Conservation (phyloP, 2,797 vertebrate species). For the Anolis apletophallus region DNA sequence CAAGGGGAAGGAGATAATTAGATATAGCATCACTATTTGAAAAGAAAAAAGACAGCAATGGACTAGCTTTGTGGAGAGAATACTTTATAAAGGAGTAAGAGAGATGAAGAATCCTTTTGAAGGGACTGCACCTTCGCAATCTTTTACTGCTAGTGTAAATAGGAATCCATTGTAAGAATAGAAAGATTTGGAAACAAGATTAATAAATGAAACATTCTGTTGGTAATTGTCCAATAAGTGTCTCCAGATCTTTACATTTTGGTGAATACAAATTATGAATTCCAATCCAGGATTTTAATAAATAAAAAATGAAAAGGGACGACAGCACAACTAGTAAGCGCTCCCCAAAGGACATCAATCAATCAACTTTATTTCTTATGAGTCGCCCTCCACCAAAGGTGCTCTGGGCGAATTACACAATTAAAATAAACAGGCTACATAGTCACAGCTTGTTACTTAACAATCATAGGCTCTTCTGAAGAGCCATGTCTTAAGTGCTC, state of each 20-base stretch:
- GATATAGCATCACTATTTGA: not conserved
- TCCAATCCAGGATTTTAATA: constrained; percentile 7
- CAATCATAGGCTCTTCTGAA: too few species aligned
- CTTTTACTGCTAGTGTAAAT: constrained; percentile 1
- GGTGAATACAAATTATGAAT: not conserved
- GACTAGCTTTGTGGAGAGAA: not conserved
- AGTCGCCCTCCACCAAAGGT: too few species aligned
- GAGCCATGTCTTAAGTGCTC: too few species aligned
- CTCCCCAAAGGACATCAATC: constrained; percentile 1
- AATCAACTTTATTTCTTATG: too few species aligned
- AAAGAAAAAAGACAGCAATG: not conserved
- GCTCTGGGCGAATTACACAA: too few species aligned
- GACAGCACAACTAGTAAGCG: not conserved
- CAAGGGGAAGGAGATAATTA: not conserved
- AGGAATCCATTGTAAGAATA: not conserved
- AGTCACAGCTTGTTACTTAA: too few species aligned
- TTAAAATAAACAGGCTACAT: too few species aligned
- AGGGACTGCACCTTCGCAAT: not conserved
- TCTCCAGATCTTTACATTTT: not conserved
- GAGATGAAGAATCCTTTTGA: not conserved
- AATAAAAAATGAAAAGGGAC: constrained; percentile 12
- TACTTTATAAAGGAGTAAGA: not conserved
- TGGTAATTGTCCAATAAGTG: not conserved
- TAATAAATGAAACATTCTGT: not conserved
- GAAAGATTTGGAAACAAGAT: not conserved